A percentile compares a stretch with the other conserved stretches of the same genome.
These are phyloP conservation scores for Daubentonia madagascariensis DNA, from an alignment of 2,113 vertebrate genomes.

Conservation along the genomic window DNA sequence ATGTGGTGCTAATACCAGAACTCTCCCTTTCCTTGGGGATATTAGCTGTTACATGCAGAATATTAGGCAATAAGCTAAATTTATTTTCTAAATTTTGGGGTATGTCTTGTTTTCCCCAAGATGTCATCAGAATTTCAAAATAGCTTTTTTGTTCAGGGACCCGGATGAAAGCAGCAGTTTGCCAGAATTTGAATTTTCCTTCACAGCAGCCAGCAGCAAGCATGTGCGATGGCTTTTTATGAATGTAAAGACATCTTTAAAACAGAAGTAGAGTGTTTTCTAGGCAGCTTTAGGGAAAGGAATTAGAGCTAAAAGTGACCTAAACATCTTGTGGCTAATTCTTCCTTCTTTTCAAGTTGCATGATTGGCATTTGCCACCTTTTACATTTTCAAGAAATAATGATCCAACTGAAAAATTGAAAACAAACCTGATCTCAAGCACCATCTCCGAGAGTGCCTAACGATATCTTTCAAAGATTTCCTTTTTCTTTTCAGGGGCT, in stretches of 20 bases:
- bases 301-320: constrained; percentile 39
- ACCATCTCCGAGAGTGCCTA: background rate
- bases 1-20: too few relatives aligned
- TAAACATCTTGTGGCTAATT: background rate
- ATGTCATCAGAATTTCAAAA: constrained; percentile 54
- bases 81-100: constrained; percentile 30
- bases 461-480: background rate
- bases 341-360: background rate
- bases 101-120: constrained; percentile 33
- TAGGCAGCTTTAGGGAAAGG: background rate
- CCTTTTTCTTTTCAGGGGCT: background rate
- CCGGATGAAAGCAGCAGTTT: constrained; percentile 42
- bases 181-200: constrained; percentile 36
- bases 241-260: constrained; percentile 34
- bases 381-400: background rate
- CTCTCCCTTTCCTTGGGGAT: background rate
- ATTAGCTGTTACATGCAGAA: background rate
- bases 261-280: constrained; percentile 12
- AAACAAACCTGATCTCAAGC: background rate
- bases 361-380: background rate
- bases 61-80: background rate
- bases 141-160: constrained; percentile 42
- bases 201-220: background rate
- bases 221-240: constrained; percentile 3
- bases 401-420: background rate